These are phyloP conservation scores for Gambelia wislizenii DNA, from an alignment of 2,797 vertebrate species.

Conservation along the genomic window DNA sequence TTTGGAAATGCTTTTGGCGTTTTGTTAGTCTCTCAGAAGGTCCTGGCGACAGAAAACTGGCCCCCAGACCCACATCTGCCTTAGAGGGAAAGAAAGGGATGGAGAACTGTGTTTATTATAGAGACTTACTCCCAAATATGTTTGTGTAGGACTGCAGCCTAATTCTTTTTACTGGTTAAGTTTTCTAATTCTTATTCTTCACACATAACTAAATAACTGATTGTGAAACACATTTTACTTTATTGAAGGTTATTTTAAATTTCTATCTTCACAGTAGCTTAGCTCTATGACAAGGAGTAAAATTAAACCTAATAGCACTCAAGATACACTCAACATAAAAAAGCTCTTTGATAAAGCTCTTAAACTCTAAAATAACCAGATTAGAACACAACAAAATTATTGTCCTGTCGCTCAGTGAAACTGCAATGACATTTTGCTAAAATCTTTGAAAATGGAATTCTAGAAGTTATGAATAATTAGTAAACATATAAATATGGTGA, in stretches of 20 bases:
- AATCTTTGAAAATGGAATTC: constrained; percentile 51
- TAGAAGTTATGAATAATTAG: constrained; percentile 29
- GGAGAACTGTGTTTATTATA: background rate
- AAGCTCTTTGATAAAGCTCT: constrained; percentile 68
- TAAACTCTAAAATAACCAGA: constrained; percentile 57
- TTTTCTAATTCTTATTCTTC: constrained; percentile 29
- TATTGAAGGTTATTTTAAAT: constrained; percentile 40
- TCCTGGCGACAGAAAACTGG: no score
- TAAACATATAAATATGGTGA: constrained; percentile 30
- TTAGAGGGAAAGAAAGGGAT: background rate
- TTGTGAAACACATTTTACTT: constrained; percentile 58
- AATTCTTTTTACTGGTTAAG: background rate
- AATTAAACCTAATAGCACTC: constrained; percentile 67
- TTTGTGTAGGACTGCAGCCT: background rate
- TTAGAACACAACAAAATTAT: constrained; percentile 63
- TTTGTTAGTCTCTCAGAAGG: no score
- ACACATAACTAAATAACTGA: constrained; percentile 28
- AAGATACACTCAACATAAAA: constrained; percentile 66
- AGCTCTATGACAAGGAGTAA: constrained; percentile 60
- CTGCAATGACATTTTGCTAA: constrained; percentile 41
- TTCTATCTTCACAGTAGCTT: constrained; percentile 51
- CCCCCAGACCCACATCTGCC: no score
- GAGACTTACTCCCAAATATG: background rate
- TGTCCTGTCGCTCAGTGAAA: constrained; percentile 59
- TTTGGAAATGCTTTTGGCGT: no score